Evolutionary conservation across 2,888 invertebrate genomes (phyloP).

Genomic region (Amiota mariae): DNA sequence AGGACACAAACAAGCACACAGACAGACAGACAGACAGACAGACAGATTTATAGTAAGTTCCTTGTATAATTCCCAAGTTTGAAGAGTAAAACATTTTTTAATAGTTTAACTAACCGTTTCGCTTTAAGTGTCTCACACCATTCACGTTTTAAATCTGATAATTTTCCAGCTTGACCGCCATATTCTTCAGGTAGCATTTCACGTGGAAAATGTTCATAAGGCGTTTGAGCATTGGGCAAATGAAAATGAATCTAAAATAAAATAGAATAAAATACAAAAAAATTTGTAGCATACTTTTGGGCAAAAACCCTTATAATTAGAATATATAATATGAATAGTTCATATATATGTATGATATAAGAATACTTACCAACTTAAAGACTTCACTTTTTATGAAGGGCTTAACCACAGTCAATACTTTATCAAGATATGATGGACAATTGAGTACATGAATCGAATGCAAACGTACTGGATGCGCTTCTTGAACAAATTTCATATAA

Average conservation of each 20-base stretch:
- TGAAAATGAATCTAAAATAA: conserved; percentile 80
- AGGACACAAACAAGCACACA: neutral
- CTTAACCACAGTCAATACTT: conserved; percentile 77
- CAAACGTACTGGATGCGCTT: conserved; percentile 80
- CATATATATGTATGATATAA: too few species aligned
- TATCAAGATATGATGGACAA: conserved; percentile 79
- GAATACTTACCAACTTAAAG: conserved; percentile 77
- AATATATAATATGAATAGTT: too few species aligned
- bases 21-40: neutral
- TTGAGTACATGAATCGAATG: conserved; percentile 81
- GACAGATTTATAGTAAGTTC: neutral
- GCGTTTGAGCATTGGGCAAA: conserved; percentile 78
- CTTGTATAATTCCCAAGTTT: too few species aligned
- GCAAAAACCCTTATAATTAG: neutral
- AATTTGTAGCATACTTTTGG: conserved; percentile 5
- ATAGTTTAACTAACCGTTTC: conserved; percentile 75
- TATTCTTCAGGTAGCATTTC: conserved; percentile 81
- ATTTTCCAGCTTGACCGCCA: conserved; percentile 79
- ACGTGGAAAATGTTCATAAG: conserved; percentile 78
- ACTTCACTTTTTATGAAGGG: conserved; percentile 81
- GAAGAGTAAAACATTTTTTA: too few species aligned
- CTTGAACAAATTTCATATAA: conserved; percentile 84
- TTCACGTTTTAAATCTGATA: conserved; percentile 77
- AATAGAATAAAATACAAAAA: neutral
- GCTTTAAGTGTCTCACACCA: conserved; percentile 79